Conservation (phyloP, 2,888 invertebrate genomes). For the Mesochorus sp. region DNA sequence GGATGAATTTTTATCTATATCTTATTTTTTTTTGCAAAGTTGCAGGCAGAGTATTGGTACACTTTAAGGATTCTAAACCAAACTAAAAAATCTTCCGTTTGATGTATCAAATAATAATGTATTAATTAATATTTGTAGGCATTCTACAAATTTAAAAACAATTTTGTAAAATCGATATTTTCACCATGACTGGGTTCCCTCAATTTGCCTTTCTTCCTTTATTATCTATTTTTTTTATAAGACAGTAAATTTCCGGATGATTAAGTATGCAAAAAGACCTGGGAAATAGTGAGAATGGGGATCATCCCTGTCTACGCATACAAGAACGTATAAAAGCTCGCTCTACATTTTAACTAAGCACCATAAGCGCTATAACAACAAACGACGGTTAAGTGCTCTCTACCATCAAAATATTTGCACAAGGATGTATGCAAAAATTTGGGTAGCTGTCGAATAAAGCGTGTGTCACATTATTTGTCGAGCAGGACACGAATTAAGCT, state of each 20-base stretch:
- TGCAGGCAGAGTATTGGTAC: too few relatives aligned
- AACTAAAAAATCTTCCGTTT: too few relatives aligned
- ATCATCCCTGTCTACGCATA: background rate
- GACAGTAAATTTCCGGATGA: background rate
- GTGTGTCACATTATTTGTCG: slow-evolving; percentile 18
- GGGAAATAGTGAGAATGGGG: background rate
- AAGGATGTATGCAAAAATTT: slow-evolving; percentile 20
- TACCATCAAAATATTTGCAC: slow-evolving; percentile 12
- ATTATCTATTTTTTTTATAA: background rate
- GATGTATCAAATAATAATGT: too few relatives aligned
- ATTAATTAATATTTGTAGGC: too few relatives aligned
- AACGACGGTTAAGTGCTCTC: slow-evolving; percentile 50
- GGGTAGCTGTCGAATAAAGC: slow-evolving; percentile 20
- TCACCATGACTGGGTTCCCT: too few relatives aligned
- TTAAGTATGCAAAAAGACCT: background rate
- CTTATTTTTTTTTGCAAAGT: too few relatives aligned
- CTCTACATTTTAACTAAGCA: slow-evolving; percentile 16
- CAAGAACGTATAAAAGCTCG: background rate
- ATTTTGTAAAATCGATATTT: too few relatives aligned
- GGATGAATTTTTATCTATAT: too few relatives aligned
- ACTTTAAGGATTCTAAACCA: too few relatives aligned
- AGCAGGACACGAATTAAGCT: slow-evolving; percentile 19
- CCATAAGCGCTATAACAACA: slow-evolving; percentile 39
- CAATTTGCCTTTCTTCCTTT: too few relatives aligned
- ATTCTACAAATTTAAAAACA: too few relatives aligned